A percentile compares a stretch with the other conserved stretches of the same genome.
These are phyloP conservation scores for Apis mellifera DNA, from an alignment of 1,140 invertebrate genomes.

Conservation along the genomic window DNA sequence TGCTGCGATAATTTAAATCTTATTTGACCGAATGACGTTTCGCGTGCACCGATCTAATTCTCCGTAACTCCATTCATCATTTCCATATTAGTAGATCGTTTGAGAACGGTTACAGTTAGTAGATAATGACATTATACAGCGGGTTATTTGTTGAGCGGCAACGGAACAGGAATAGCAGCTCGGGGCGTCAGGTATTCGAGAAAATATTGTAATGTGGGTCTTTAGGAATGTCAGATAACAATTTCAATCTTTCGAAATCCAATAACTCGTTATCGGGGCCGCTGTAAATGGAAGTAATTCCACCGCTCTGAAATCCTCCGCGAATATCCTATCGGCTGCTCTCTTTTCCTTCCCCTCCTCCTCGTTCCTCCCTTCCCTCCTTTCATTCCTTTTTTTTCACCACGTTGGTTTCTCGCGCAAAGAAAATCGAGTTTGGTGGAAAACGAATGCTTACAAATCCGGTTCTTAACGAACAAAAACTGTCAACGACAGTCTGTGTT, in stretches of 20 bases:
- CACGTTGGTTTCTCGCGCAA: constrained; percentile 38
- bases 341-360: constrained; percentile 14
- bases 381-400: constrained; percentile 25
- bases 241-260: constrained; percentile 64
- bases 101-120: neutral
- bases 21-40: too few relatives aligned
- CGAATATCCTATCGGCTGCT: constrained; percentile 34
- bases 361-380: neutral
- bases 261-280: constrained; percentile 68
- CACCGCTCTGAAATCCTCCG: constrained; percentile 56
- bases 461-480: constrained; percentile 65
- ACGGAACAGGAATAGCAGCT: constrained; percentile 14
- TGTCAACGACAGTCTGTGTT: constrained; percentile 60
- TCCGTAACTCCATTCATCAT: neutral
- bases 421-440: constrained; percentile 62
- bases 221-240: constrained; percentile 58
- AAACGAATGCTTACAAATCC: constrained; percentile 67
- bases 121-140: neutral
- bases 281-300: constrained; percentile 65
- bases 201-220: constrained; percentile 49
- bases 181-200: constrained; percentile 32
- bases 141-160: neutral
- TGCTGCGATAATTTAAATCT: too few relatives aligned
- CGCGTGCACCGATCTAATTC: too few relatives aligned
- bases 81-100: neutral